Conservation (phyloP, 2,888 invertebrate genomes). For the Ceraclea dissimilis region DNA sequence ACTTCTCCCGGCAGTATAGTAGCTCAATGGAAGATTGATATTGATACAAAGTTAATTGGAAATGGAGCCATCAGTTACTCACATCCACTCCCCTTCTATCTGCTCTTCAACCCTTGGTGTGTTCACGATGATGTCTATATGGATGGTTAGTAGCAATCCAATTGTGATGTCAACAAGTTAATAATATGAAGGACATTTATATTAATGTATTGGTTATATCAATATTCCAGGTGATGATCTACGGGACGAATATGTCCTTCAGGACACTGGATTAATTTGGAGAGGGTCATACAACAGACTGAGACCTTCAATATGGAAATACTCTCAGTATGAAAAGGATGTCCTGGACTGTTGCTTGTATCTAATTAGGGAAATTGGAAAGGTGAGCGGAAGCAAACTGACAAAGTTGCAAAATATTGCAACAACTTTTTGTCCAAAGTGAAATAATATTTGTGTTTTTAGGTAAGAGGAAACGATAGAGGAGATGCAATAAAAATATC, state of each 20-base stretch:
- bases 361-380: conserved; percentile 64
- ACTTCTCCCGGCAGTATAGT: conserved; percentile 66
- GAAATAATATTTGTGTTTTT: background rate
- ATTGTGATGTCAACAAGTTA: background rate
- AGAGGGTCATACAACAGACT: conserved; percentile 80
- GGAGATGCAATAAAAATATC: conserved; percentile 71
- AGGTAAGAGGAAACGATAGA: conserved; percentile 54
- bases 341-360: conserved; percentile 73
- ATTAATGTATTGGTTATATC: background rate
- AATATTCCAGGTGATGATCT: conserved; percentile 50
- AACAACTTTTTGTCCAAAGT: too few species aligned
- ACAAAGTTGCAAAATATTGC: too few species aligned
- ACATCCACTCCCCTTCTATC: conserved; percentile 68
- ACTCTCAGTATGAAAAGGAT: conserved; percentile 80
- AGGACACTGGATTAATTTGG: conserved; percentile 86
- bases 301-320: conserved; percentile 84
- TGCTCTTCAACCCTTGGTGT: conserved; percentile 90
- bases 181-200: background rate
- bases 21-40: conserved; percentile 76
- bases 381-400: conserved; percentile 45
- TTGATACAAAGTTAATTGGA: conserved; percentile 67
- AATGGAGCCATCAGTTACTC: conserved; percentile 67
- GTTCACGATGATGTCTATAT: conserved; percentile 56
- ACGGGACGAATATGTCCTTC: conserved; percentile 76
- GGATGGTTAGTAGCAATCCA: conserved; percentile 48